Base-by-base conservation (phyloP, 2,113 vertebrate species). In the Caranx ignobilis region DNA sequence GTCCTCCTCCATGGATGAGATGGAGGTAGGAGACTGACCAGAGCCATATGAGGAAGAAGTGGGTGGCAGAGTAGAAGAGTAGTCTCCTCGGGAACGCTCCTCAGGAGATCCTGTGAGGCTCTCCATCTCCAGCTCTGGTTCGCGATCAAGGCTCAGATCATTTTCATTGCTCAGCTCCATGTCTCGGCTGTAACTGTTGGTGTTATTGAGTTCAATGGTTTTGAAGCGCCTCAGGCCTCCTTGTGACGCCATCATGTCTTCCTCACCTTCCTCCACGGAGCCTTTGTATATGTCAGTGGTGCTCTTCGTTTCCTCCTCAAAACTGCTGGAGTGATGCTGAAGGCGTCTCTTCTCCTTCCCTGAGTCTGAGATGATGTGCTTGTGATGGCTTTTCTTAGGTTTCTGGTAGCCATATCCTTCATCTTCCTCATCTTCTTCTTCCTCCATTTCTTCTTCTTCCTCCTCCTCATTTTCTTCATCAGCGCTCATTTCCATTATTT, bases 91-190 rank as follows among this genome's bases (percentile, higher is more conserved):
- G 82, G 97, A 98, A 60, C 97, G 96, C 71, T 99, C 98, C 75
- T 99, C 98, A 0, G 98, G 98, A 1, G 98, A 99, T 64, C 97
- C 98, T 0, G 97, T 99, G 67, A 99, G 90, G 84, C 98, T 99
- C 91, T 99, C 98, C 98, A 99, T 99, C 92, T 99, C 98, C 64
- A 99, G 93, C 91, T 99, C 98, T 0, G 98, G 98, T 79, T 99
- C 98, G 45, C 97, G 91, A 81, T 99, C 98, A 75, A 98, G 92
- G 81, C 92, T 95, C 61, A 97, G 60, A 37, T 98, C 97, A 0
- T 95, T 94, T 79, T 97, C 97, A 83, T 90, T 96, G 85, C 94
- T 90, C 67, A 97, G 89, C 67, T 98, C 98, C 59, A 97, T 96
- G 83, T 98, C 97, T 43, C 95, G 93, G 68, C 95, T 90, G 0